Evolutionary conservation across 2,797 vertebrate genomes (phyloP).

Genomic region (Alfaro cultratus): DNA sequence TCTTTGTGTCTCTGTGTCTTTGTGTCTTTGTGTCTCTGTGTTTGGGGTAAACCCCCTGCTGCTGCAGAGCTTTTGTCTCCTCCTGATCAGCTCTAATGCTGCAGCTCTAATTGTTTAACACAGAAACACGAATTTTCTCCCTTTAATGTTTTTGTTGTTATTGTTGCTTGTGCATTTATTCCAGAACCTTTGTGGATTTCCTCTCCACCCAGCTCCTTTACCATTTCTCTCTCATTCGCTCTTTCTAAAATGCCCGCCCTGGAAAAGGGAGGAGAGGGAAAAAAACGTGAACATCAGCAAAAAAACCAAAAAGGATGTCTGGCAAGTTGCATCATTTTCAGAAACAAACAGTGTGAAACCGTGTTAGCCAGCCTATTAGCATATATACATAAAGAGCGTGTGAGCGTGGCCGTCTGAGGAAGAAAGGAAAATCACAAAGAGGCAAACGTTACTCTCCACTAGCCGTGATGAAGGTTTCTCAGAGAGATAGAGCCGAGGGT

Average conservation of each 20-base stretch:
- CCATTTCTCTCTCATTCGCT: slow-evolving; percentile 37
- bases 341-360: slow-evolving; percentile 80
- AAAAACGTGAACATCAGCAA: slow-evolving; percentile 79
- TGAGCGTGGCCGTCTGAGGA: slow-evolving; percentile 70
- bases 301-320: slow-evolving; percentile 75
- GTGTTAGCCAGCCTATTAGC: slow-evolving; percentile 81
- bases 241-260: slow-evolving; percentile 63
- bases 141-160: slow-evolving; percentile 84
- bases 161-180: slow-evolving; percentile 81
- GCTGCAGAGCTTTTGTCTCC: slow-evolving; percentile 76
- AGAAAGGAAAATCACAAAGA: slow-evolving; percentile 77
- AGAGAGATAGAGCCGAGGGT: slow-evolving; percentile 77
- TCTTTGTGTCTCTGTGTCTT: too few relatives aligned
- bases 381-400: slow-evolving; percentile 79
- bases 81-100: slow-evolving; percentile 81
- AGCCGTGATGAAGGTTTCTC: slow-evolving; percentile 79
- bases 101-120: slow-evolving; percentile 86
- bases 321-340: slow-evolving; percentile 84
- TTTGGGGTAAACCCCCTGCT: slow-evolving; percentile 79
- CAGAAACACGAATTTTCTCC: slow-evolving; percentile 84
- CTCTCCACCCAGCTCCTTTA: slow-evolving; percentile 10
- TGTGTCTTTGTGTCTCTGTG: slow-evolving; percentile 76
- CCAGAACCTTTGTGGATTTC: slow-evolving; percentile 84
- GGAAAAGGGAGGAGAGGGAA: slow-evolving; percentile 47
- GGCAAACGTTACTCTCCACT: slow-evolving; percentile 71